Conservation (phyloP, 1,140 invertebrate species). For the Ostrea edulis region DNA sequence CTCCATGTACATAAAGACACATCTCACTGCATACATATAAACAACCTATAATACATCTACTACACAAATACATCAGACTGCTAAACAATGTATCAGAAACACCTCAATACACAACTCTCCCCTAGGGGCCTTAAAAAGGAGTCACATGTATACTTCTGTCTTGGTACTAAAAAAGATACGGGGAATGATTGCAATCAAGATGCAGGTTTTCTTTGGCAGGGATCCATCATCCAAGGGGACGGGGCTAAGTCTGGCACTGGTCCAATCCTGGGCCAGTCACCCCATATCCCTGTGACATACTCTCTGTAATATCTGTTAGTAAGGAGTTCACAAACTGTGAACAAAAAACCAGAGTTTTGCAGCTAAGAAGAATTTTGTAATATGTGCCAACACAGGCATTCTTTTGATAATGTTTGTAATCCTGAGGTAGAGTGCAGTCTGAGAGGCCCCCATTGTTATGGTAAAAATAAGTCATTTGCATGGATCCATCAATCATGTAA, state of each 20-base stretch:
- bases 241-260: neutral
- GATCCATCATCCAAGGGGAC: neutral
- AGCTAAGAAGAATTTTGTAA: neutral
- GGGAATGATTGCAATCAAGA: neutral
- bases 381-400: neutral
- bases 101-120: neutral
- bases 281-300: neutral
- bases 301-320: neutral
- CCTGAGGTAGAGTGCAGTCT: neutral
- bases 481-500: neutral
- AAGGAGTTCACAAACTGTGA: neutral
- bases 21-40: neutral
- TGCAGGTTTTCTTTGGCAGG: neutral
- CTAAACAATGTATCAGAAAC: neutral
- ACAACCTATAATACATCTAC: neutral
- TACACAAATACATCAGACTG: neutral
- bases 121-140: neutral
- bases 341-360: neutral
- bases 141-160: neutral
- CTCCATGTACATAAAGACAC: neutral
- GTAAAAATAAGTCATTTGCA: constrained; percentile 11
- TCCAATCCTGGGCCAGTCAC: neutral
- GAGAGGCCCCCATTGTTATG: neutral
- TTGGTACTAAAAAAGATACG: neutral
- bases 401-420: neutral